A percentile compares a stretch with the other conserved stretches of the same genome.
phyloP scores from a whole-genome alignment of 2,797 vertebrate genomes.

The Periophthalmus magnuspinnatus region DNA sequence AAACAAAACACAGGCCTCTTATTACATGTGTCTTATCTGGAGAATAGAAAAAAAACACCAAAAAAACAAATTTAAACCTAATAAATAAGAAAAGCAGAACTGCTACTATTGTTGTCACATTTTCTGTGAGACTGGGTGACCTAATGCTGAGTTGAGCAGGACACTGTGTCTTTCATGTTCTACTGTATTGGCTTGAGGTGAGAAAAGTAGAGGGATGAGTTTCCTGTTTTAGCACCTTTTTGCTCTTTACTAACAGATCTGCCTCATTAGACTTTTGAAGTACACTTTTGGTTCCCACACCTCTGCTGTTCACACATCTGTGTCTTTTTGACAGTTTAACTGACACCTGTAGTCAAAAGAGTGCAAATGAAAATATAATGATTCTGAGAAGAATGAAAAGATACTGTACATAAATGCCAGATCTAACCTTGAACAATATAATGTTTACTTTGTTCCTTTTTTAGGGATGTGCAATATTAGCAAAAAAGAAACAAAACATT shows the following conservation, averaged over 20 bases:
- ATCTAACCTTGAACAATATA: neutral
- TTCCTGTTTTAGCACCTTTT: slow-evolving; percentile 70
- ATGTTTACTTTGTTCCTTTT: too few species aligned
- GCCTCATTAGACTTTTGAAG: slow-evolving; percentile 4
- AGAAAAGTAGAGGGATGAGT: slow-evolving; percentile 52
- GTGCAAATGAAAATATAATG: neutral
- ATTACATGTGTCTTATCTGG: neutral
- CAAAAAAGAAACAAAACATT: too few species aligned
- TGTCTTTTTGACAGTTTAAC: neutral
- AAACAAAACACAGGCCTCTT: neutral
- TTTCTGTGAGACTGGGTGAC: slow-evolving; percentile 41
- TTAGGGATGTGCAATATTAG: too few species aligned
- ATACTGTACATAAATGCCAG: too few species aligned
- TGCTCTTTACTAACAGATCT: slow-evolving; percentile 22
- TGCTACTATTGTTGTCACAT: slow-evolving; percentile 31
- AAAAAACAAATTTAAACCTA: neutral
- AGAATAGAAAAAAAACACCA: neutral
- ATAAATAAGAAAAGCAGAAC: neutral
- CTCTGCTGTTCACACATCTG: neutral
- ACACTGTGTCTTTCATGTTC: slow-evolving; percentile 64
- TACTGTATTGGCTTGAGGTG: slow-evolving; percentile 43
- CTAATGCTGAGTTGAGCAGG: slow-evolving; percentile 43
- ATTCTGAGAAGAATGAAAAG: neutral
- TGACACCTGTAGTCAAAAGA: neutral
- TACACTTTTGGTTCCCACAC: slow-evolving; percentile 23